Percentiles rank a stretch among this genome's conserved stretches.
These are phyloP conservation scores for Indri indri DNA, from an alignment of 2,113 vertebrate species.

Conservation along the genomic window DNA sequence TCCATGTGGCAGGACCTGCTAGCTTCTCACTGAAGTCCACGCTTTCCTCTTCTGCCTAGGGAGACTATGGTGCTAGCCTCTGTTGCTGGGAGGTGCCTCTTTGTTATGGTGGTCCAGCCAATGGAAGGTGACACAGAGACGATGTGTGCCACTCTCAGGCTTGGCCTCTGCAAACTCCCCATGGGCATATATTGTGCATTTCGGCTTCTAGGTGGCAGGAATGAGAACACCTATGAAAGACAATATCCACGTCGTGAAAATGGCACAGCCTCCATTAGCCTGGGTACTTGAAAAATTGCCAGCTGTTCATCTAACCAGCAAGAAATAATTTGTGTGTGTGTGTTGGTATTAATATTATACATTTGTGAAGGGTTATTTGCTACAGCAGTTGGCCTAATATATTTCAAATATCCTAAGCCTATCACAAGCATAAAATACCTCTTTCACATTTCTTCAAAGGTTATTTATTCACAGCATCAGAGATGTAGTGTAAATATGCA, in stretches of 20 bases:
- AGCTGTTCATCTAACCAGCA: neutral
- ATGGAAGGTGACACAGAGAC: neutral
- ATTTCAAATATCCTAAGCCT: constrained; percentile 11
- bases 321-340: neutral
- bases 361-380: constrained; percentile 42
- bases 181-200: neutral
- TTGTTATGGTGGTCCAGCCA: neutral
- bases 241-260: neutral
- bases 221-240: neutral
- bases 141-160: neutral
- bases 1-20: neutral
- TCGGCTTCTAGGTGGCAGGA: neutral
- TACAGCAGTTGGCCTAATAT: neutral
- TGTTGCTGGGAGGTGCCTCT: neutral
- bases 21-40: neutral
- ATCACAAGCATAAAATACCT: constrained; percentile 9
- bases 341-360: neutral
- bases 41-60: neutral
- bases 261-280: neutral
- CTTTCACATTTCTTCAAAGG: neutral
- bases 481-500: neutral
- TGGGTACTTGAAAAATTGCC: neutral
- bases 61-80: neutral
- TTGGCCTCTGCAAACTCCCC: neutral
- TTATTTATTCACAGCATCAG: neutral